Evolutionary conservation across 2,888 invertebrate species (phyloP).

Genomic region (Itoplectis maculator): DNA sequence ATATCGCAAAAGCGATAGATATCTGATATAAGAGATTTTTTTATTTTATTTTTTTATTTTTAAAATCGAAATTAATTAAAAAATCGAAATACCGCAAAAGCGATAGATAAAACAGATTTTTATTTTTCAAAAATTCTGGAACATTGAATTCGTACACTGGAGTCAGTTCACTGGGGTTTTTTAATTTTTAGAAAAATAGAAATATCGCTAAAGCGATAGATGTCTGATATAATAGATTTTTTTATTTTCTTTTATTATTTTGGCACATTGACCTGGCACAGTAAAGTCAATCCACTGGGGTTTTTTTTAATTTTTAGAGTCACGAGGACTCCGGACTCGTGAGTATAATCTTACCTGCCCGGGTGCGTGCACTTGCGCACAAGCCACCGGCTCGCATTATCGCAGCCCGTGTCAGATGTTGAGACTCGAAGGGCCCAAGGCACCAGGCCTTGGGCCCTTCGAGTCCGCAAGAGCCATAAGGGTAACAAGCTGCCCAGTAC

Average conservation of each 20-base stretch:
- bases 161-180: too few relatives aligned
- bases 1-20: background rate
- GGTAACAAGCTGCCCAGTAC: slow-evolving; percentile 75
- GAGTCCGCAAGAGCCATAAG: too few relatives aligned
- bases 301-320: too few relatives aligned
- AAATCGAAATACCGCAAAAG: slow-evolving; percentile 16
- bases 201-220: background rate
- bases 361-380: slow-evolving; percentile 53
- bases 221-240: background rate
- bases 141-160: too few relatives aligned
- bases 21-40: too few relatives aligned
- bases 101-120: background rate
- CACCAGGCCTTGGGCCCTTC: too few relatives aligned
- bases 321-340: background rate
- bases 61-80: slow-evolving; percentile 18
- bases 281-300: too few relatives aligned
- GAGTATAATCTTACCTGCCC: slow-evolving; percentile 43
- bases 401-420: slow-evolving; percentile 77
- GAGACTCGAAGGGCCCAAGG: slow-evolving; percentile 53
- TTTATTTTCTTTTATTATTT: too few relatives aligned
- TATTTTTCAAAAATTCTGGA: background rate
- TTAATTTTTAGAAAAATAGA: too few relatives aligned
- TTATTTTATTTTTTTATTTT: too few relatives aligned
- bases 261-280: background rate
- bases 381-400: slow-evolving; percentile 63